Conservation (phyloP, 2,888 invertebrate species). For the Agrilus biguttatus region DNA sequence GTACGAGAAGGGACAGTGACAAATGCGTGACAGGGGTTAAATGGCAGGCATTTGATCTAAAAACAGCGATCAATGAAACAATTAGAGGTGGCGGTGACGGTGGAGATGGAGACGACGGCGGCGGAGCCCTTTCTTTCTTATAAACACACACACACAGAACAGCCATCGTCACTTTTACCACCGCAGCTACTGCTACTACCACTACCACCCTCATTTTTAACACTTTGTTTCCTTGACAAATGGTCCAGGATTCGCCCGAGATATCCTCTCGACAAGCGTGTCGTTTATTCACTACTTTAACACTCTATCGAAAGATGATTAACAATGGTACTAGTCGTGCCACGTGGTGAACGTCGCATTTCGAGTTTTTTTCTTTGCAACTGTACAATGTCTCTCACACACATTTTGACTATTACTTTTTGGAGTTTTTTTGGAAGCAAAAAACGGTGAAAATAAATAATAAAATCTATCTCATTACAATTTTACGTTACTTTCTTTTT, state of each 20-base stretch:
- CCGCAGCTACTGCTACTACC: slow-evolving; percentile 7
- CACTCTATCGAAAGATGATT: not conserved
- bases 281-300: slow-evolving; percentile 14
- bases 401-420: slow-evolving; percentile 3
- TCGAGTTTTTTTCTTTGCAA: too few relatives aligned
- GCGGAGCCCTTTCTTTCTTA: slow-evolving; percentile 26
- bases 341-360: too few relatives aligned
- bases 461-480: too few relatives aligned
- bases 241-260: slow-evolving; percentile 19
- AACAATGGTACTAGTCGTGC: too few relatives aligned
- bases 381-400: not conserved
- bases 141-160: slow-evolving; percentile 28
- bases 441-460: too few relatives aligned
- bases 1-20: slow-evolving; percentile 24
- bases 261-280: slow-evolving; percentile 10
- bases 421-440: too few relatives aligned
- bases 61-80: slow-evolving; percentile 29
- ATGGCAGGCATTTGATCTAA: slow-evolving; percentile 24
- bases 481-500: too few relatives aligned
- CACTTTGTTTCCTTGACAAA: slow-evolving; percentile 35
- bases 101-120: slow-evolving; percentile 22
- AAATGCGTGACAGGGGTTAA: slow-evolving; percentile 28
- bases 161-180: slow-evolving; percentile 19
- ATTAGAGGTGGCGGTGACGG: slow-evolving; percentile 17
- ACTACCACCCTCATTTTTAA: slow-evolving; percentile 25